Percentiles rank a stretch among this genome's conserved stretches.
Evolutionary conservation across 2,888 invertebrate genomes (phyloP).

Genomic region (Cetonia aurata): DNA sequence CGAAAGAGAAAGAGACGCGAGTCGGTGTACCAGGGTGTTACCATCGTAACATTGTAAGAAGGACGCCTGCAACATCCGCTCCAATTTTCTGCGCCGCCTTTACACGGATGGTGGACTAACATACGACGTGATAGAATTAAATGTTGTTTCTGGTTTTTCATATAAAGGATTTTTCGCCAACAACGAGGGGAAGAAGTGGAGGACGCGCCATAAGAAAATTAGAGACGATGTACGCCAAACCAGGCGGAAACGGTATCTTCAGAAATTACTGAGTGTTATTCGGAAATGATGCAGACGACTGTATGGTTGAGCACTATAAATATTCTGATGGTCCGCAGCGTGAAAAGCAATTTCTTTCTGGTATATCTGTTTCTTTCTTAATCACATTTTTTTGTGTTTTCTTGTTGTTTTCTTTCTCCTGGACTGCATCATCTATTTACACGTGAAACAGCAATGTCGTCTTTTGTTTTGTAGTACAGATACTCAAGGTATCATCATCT

Average conservation of each 20-base stretch:
- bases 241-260: background rate
- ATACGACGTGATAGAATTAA: conserved; percentile 38
- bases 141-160: conserved; percentile 27
- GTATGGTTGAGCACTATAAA: too few species aligned
- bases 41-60: conserved; percentile 13
- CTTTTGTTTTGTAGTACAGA: too few species aligned
- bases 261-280: too few species aligned
- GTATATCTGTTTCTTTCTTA: too few species aligned
- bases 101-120: conserved; percentile 4
- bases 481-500: too few species aligned
- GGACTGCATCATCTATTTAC: too few species aligned
- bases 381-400: too few species aligned
- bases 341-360: too few species aligned
- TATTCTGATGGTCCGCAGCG: too few species aligned
- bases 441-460: too few species aligned
- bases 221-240: conserved; percentile 16
- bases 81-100: conserved; percentile 29
- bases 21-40: conserved; percentile 9
- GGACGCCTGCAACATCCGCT: conserved; percentile 16
- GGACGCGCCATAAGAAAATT: conserved; percentile 27
- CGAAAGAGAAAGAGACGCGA: background rate
- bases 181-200: background rate
- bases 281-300: too few species aligned
- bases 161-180: conserved; percentile 27
- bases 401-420: too few species aligned